Evolutionary conservation across 2,888 invertebrate species (phyloP), one percentile per base, ranked within the genome.

Genomic region (Arge pagana): DNA sequence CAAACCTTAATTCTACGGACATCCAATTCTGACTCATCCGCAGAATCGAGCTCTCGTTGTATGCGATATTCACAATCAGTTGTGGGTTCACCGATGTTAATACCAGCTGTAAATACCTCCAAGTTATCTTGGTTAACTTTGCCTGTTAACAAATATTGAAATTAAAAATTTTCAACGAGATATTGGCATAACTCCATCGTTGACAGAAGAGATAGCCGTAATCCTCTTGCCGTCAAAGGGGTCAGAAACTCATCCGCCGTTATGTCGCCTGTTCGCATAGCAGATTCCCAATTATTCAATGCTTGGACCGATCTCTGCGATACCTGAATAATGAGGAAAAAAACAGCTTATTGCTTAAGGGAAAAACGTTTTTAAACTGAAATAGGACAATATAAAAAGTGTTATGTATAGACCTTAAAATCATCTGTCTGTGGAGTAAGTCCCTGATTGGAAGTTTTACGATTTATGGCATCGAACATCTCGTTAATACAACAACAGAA

Each of bases 91-190:
- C n/a, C 30, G 30, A 10, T 30, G 11, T 30, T 19, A 13, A 39
- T 13, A 35, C 21, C 16, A 52, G 11, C 8, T n/a, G n/a, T n/a
- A n/a, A n/a, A 28, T 28, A 62, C 60, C 55, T 59, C 58, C 21
- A 59, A 48, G 40, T 57, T 53, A 31, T 60, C 60, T 35, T 57
- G 59, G 35, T 59, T 60, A 1, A 60, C 50, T 35, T 55, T 55
- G 18, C 56, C 58, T 3, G 55, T 53, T 16, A 53, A 21, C 15
- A 58, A 23, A 40, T 58, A 58, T 26, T 45, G 39, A 24, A 56
- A 58, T 11, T 45, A 18, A 26, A 23, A 48, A 21, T 50, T 53
- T 4, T 54, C 50, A 2, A 52, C 53, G 4, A 58, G 40, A 24
- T 59, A 57, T 7, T n/a, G 11, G 33, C 52, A 53, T 4, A 58